Conservation (phyloP, 2,797 vertebrate species). For the Microctenopoma lineatum region DNA sequence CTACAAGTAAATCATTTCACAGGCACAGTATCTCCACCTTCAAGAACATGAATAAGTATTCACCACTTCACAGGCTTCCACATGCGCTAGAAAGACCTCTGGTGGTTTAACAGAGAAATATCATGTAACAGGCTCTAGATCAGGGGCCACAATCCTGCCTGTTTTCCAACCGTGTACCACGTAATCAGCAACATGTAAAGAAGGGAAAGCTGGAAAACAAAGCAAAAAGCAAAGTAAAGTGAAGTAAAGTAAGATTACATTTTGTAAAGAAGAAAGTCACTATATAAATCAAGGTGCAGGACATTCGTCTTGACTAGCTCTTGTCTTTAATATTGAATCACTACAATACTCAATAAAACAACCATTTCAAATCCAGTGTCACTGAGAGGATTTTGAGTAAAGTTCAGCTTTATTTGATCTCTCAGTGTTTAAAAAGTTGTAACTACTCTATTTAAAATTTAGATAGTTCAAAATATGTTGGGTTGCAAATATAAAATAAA, state of each 20-base stretch:
- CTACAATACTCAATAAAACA: no score
- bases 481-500: no score
- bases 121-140: not conserved
- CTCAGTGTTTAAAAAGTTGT: not conserved
- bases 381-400: not conserved
- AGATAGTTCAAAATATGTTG: not conserved
- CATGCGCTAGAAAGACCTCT: constrained; percentile 50
- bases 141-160: no score
- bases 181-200: no score
- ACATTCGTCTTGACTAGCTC: no score
- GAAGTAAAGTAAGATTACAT: no score
- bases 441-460: not conserved
- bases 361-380: not conserved
- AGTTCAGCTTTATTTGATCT: constrained; percentile 13
- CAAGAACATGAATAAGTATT: not conserved
- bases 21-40: not conserved
- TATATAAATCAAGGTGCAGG: no score
- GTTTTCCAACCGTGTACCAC: no score
- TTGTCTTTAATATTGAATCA: no score
- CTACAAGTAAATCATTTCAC: not conserved
- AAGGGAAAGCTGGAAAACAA: no score
- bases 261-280: no score
- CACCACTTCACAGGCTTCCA: not conserved
- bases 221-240: no score
- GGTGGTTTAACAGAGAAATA: constrained; percentile 32